Evolutionary conservation across 2,797 vertebrate genomes (phyloP).

Genomic region (Hybognathus amarus): DNA sequence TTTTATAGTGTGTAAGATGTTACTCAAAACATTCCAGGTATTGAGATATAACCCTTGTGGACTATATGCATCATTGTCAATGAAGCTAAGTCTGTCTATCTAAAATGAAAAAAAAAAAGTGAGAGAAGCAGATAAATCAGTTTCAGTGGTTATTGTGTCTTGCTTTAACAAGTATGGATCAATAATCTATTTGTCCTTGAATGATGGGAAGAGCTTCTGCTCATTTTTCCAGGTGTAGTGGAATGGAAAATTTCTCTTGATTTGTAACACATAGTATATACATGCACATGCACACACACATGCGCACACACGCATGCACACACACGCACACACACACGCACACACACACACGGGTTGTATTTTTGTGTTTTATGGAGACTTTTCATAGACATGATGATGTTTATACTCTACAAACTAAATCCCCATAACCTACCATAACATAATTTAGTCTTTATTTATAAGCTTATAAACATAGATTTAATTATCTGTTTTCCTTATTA

Average conservation of each 20-base stretch:
- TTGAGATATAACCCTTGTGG: background rate
- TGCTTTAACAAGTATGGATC: constrained; percentile 22
- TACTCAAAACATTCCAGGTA: background rate
- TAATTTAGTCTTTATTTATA: too few relatives aligned
- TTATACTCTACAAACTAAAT: too few relatives aligned
- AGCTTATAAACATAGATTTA: too few relatives aligned
- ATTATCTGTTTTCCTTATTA: too few relatives aligned
- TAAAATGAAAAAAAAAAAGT: background rate
- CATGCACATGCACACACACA: background rate
- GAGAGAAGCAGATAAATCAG: constrained; percentile 26
- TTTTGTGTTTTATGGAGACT: too few relatives aligned
- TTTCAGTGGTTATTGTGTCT: constrained; percentile 11
- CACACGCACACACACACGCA: too few relatives aligned
- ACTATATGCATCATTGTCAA: background rate
- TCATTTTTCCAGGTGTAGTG: constrained; percentile 4
- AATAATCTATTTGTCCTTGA: constrained; percentile 15
- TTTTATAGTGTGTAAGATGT: too few relatives aligned
- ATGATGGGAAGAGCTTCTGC: constrained; percentile 15
- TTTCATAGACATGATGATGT: too few relatives aligned
- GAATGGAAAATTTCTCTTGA: background rate
- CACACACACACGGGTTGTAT: too few relatives aligned
- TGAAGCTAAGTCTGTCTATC: background rate
- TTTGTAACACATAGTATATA: background rate
- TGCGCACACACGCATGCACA: too few relatives aligned
- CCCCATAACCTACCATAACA: background rate